Evolutionary conservation across 1,140 invertebrate species (phyloP).

Genomic region (Cyclargus thomasi): DNA sequence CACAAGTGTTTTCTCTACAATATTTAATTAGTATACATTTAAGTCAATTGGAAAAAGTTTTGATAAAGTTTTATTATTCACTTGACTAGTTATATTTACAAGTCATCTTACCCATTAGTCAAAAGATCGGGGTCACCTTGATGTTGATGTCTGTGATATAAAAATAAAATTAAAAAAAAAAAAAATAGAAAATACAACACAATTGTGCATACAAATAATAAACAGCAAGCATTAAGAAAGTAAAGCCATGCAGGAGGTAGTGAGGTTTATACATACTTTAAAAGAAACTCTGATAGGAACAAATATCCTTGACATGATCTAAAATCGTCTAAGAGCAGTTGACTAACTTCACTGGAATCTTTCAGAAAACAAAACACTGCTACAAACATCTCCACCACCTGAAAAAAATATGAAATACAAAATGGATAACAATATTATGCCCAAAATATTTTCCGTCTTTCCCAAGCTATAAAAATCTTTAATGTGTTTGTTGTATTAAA

Average conservation of each 20-base stretch:
- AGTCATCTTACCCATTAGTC: constrained; percentile 66
- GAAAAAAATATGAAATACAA: constrained; percentile 24
- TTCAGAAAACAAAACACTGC: constrained; percentile 98
- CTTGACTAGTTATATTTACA: constrained; percentile 27
- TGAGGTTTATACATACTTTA: constrained; percentile 88
- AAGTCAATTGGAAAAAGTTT: not conserved
- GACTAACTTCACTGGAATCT: constrained; percentile 98
- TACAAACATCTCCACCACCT: constrained; percentile 97
- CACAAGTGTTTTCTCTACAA: too few species aligned
- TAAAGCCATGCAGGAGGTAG: constrained; percentile 3
- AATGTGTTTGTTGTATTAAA: too few species aligned
- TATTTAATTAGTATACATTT: not conserved
- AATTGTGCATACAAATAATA: constrained; percentile 31
- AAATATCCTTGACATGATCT: constrained; percentile 94
- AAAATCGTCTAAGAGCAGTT: constrained; percentile 96
- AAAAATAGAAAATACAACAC: constrained; percentile 46
- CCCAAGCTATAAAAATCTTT: too few species aligned
- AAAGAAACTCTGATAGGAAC: constrained; percentile 94
- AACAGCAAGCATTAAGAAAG: constrained; percentile 22
- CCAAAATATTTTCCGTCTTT: too few species aligned
- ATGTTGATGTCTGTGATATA: constrained; percentile 70
- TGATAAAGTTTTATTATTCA: constrained; percentile 17
- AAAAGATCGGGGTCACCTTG: constrained; percentile 71
- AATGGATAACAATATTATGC: not conserved
- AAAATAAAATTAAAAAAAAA: constrained; percentile 43